phyloP scores from a whole-genome alignment of 2,797 vertebrate species.

The Silurus lanzhouensis region DNA sequence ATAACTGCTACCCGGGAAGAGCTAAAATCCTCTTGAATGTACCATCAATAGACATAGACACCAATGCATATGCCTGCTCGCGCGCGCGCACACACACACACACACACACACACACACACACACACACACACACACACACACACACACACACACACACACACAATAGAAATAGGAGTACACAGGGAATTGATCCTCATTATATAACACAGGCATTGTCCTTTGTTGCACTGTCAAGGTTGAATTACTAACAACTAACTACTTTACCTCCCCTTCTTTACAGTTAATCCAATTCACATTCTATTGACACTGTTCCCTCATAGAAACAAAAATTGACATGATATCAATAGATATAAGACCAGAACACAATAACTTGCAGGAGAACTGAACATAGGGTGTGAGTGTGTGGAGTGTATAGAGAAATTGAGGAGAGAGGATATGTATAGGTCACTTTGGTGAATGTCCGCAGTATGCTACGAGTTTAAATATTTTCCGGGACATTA shows the following conservation, averaged over 20 bases:
- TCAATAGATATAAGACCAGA: conserved; percentile 35
- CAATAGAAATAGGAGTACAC: background rate
- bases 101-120: background rate
- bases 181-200: conserved; percentile 32
- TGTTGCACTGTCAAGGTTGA: conserved; percentile 30
- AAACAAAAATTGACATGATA: conserved; percentile 28
- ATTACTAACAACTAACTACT: conserved; percentile 18
- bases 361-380: conserved; percentile 5
- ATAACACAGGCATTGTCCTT: conserved; percentile 38
- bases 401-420: background rate
- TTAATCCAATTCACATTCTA: conserved; percentile 1
- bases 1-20: background rate
- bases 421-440: background rate
- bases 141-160: conserved; percentile 5
- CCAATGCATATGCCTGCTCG: too few relatives aligned
- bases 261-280: conserved; percentile 16
- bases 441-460: background rate
- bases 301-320: conserved; percentile 2
- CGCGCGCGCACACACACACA: background rate
- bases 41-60: background rate
- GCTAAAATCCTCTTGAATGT: background rate
- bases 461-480: too few relatives aligned
- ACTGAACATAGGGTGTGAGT: background rate
- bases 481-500: background rate
- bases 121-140: conserved; percentile 5